Percentiles rank a stretch among this genome's conserved stretches.
phyloP scores from a whole-genome alignment of 2,888 invertebrate genomes.

The Chrysotoxum bicinctum region DNA sequence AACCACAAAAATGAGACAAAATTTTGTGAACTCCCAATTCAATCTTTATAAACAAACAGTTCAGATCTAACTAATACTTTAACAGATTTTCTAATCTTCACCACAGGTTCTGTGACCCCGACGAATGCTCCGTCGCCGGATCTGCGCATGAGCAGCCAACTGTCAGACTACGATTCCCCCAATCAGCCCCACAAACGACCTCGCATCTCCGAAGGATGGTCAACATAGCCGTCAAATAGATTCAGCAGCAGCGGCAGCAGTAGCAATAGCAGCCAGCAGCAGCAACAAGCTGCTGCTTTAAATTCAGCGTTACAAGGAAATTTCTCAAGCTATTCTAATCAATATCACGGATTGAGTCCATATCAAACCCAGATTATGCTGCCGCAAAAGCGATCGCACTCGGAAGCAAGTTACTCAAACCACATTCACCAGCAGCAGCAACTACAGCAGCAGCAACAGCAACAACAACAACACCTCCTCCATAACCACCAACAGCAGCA shows the following conservation, averaged over 20 bases:
- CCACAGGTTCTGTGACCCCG: slow-evolving; percentile 90
- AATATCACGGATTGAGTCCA: slow-evolving; percentile 66
- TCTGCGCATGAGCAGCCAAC: slow-evolving; percentile 80
- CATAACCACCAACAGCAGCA: slow-evolving; percentile 68
- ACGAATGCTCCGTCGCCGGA: slow-evolving; percentile 91
- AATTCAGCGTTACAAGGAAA: slow-evolving; percentile 69
- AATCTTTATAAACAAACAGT: slow-evolving; percentile 68
- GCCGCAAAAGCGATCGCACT: slow-evolving; percentile 62
- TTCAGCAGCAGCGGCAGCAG: slow-evolving; percentile 71
- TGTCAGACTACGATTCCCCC: slow-evolving; percentile 85
- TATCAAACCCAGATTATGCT: slow-evolving; percentile 66
- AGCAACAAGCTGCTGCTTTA: slow-evolving; percentile 70
- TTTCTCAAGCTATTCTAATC: slow-evolving; percentile 69
- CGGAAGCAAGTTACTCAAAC: slow-evolving; percentile 57
- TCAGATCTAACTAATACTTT: slow-evolving; percentile 78
- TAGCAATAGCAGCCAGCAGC: slow-evolving; percentile 73
- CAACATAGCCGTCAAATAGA: slow-evolving; percentile 87
- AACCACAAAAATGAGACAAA: slow-evolving; percentile 50
- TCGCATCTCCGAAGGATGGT: slow-evolving; percentile 94
- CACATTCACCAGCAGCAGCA: slow-evolving; percentile 64
- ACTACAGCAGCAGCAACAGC: slow-evolving; percentile 60
- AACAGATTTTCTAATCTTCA: slow-evolving; percentile 81
- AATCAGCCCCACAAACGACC: slow-evolving; percentile 88
- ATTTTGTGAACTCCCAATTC: slow-evolving; percentile 62
- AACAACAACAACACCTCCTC: slow-evolving; percentile 65